Percentiles rank a stretch among this genome's conserved stretches.
Conservation (phyloP, 2,797 vertebrate genomes). For the Poecile montanus region DNA sequence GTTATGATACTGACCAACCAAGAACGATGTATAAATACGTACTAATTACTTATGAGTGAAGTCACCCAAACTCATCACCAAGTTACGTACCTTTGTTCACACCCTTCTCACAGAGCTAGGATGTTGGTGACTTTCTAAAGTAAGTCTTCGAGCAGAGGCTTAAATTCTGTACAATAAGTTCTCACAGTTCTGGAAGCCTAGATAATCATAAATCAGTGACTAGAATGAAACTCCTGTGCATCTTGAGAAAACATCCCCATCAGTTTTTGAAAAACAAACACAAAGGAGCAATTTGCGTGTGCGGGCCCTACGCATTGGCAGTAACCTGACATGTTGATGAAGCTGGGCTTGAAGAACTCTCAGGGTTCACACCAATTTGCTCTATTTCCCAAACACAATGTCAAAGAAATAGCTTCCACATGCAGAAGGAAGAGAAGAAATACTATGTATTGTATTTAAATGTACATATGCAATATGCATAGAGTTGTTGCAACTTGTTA, state of each 20-base stretch:
- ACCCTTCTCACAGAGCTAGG: fast-evolving
- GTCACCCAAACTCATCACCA: neutral
- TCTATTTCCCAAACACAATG: fast-evolving
- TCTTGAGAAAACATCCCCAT: neutral
- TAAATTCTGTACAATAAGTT: neutral
- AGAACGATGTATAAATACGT: neutral
- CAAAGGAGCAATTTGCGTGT: fast-evolving
- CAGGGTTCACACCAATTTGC: neutral
- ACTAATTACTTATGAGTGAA: neutral
- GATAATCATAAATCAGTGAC: neutral
- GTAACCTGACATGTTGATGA: fast-evolving
- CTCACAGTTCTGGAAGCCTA: neutral
- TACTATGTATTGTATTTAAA: neutral
- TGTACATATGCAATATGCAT: fast-evolving
- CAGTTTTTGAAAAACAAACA: neutral
- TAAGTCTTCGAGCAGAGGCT: neutral
- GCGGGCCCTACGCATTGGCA: fast-evolving
- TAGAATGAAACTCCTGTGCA: neutral
- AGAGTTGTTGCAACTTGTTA: neutral
- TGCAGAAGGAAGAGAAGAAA: neutral
- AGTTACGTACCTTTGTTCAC: neutral
- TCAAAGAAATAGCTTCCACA: neutral
- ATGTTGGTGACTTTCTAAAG: neutral
- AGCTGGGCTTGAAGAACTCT: neutral
- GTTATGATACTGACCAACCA: neutral